Evolutionary conservation across 2,888 invertebrate species (phyloP).

Genomic region (Orgyia antiqua): DNA sequence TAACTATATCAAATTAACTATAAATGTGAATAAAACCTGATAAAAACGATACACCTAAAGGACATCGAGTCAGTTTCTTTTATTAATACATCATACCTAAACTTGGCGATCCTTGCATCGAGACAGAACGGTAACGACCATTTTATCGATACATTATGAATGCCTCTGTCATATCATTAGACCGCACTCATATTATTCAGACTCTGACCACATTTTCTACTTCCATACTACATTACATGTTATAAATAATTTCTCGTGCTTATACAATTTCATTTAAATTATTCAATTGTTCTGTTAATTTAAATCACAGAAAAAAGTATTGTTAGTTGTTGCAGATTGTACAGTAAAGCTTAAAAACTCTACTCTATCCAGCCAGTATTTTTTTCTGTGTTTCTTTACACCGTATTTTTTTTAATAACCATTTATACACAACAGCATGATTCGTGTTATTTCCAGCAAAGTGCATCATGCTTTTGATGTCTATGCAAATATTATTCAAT

Average conservation of each 20-base stretch:
- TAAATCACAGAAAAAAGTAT: constrained; percentile 53
- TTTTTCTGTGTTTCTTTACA: constrained; percentile 48
- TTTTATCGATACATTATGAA: constrained; percentile 76
- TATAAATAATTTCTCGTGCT: constrained; percentile 50
- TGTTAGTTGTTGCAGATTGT: constrained; percentile 16
- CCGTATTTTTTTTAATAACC: constrained; percentile 46
- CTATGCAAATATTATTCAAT: constrained; percentile 50
- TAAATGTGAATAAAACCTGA: constrained; percentile 75
- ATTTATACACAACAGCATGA: constrained; percentile 66
- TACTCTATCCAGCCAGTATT: constrained; percentile 58
- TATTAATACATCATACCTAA: constrained; percentile 57
- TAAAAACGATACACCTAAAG: constrained; percentile 54
- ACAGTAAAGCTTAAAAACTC: neutral
- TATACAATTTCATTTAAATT: constrained; percentile 52
- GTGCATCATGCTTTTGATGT: constrained; percentile 77
- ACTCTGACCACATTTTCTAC: constrained; percentile 67
- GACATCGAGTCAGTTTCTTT: constrained; percentile 61
- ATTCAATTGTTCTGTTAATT: constrained; percentile 43
- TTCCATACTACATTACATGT: constrained; percentile 47
- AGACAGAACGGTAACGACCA: constrained; percentile 74
- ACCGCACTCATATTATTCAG: constrained; percentile 57
- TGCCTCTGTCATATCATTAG: constrained; percentile 77
- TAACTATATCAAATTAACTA: constrained; percentile 66
- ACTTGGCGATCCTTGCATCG: constrained; percentile 70
- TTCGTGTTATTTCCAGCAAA: constrained; percentile 59